Conservation (phyloP, 2,888 invertebrate genomes). For the Neria commutata region DNA sequence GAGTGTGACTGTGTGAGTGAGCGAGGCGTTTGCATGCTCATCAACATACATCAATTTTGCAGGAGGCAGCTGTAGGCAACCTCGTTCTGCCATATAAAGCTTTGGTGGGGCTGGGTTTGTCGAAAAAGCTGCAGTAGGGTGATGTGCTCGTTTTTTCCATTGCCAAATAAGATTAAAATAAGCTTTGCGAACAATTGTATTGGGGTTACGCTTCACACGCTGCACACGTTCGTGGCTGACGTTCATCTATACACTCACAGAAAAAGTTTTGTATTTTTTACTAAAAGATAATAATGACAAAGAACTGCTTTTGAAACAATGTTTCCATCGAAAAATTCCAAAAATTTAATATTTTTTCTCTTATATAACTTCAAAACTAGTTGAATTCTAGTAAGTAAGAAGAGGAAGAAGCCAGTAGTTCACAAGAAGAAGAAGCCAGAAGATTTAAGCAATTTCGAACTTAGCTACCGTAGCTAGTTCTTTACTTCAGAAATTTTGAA, state of each 20-base stretch:
- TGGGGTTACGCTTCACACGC: constrained; percentile 39
- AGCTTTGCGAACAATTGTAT: constrained; percentile 49
- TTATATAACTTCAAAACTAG: neutral
- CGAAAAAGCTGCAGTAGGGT: no score
- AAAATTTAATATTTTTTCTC: neutral
- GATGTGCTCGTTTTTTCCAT: neutral
- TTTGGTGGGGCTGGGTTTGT: neutral
- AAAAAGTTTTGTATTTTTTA: no score
- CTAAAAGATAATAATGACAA: no score
- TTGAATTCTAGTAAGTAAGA: neutral
- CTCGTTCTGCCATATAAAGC: neutral
- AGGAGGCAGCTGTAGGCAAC: neutral
- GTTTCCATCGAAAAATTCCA: neutral
- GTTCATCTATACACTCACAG: no score
- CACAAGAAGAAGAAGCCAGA: no score
- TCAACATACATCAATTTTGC: neutral
- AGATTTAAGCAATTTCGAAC: no score
- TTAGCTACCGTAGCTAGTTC: no score
- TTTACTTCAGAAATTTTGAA: no score
- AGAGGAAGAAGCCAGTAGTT: neutral
- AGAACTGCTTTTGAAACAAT: no score
- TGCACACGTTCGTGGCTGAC: no score
- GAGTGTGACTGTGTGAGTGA: neutral
- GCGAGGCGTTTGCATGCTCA: constrained; percentile 7
- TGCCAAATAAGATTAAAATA: constrained; percentile 55